Evolutionary conservation across 2,888 invertebrate species (phyloP).

Genomic region (Diaperis boleti): DNA sequence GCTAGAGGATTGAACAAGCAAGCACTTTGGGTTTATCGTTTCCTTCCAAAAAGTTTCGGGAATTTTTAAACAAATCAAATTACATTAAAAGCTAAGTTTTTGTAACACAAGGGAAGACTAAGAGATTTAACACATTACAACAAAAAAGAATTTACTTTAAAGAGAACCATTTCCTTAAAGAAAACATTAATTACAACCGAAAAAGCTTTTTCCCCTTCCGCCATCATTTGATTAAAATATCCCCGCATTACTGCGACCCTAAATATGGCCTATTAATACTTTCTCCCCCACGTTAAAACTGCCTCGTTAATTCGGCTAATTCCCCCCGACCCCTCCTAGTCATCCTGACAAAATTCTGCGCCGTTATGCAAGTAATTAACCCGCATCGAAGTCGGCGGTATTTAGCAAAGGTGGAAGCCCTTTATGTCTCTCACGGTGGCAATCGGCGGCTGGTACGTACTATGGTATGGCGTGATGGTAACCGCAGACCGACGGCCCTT

Average conservation of each 20-base stretch:
- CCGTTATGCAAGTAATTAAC: conserved; percentile 30
- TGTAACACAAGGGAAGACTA: too few species aligned
- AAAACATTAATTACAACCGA: too few species aligned
- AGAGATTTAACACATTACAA: too few species aligned
- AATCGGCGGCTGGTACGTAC: conserved; percentile 49
- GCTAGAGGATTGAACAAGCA: too few species aligned
- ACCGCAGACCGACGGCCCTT: conserved; percentile 51
- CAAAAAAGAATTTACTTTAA: too few species aligned
- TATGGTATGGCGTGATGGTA: conserved; percentile 45
- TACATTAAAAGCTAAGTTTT: too few species aligned
- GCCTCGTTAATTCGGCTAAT: neutral
- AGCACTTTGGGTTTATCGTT: too few species aligned
- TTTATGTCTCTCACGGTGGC: conserved; percentile 48
- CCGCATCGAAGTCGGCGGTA: conserved; percentile 23
- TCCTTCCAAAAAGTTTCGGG: too few species aligned
- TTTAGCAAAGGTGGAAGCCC: conserved; percentile 2
- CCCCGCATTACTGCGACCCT: neutral
- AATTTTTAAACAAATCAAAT: too few species aligned
- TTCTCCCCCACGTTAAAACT: neutral
- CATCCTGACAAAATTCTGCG: neutral
- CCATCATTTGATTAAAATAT: neutral
- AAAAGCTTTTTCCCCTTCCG: too few species aligned
- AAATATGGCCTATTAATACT: neutral
- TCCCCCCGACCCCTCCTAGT: neutral
- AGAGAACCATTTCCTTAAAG: too few species aligned